These are phyloP conservation scores for Galaxias olidus DNA, from an alignment of 2,797 vertebrate genomes.

Conservation along the genomic window DNA sequence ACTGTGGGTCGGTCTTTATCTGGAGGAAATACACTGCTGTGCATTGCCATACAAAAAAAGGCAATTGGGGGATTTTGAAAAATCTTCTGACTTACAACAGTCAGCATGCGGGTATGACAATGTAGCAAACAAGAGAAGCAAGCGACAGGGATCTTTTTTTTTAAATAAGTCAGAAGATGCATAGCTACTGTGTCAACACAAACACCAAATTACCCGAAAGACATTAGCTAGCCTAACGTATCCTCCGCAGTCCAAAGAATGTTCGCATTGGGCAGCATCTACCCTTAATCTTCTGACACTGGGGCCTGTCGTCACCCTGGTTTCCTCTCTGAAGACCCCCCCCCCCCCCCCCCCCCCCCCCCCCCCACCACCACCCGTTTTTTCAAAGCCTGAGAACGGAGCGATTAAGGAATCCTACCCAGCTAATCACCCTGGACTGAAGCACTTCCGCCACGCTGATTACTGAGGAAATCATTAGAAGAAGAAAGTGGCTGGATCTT, in stretches of 20 bases:
- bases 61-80: too few relatives aligned
- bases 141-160: too few relatives aligned
- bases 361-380: conserved; percentile 38
- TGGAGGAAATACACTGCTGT: conserved; percentile 33
- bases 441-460: conserved; percentile 87
- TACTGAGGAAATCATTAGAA: conserved; percentile 90
- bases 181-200: too few relatives aligned
- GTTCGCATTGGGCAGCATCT: neutral
- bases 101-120: too few relatives aligned
- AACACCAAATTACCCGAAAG: too few relatives aligned
- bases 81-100: too few relatives aligned
- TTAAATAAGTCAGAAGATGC: too few relatives aligned
- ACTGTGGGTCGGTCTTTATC: conserved; percentile 55
- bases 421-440: conserved; percentile 80
- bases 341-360: conserved; percentile 19
- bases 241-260: too few relatives aligned
- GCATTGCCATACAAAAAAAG: too few relatives aligned
- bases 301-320: conserved; percentile 73
- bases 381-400: conserved; percentile 78
- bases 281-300: conserved; percentile 55
- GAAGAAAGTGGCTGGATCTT: conserved; percentile 89
- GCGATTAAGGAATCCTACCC: conserved; percentile 81
- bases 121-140: too few relatives aligned
- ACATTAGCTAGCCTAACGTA: too few relatives aligned
- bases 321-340: conserved; percentile 62